Evolutionary conservation across 2,888 invertebrate genomes (phyloP).

Genomic region (Drosophila melanocephala): DNA sequence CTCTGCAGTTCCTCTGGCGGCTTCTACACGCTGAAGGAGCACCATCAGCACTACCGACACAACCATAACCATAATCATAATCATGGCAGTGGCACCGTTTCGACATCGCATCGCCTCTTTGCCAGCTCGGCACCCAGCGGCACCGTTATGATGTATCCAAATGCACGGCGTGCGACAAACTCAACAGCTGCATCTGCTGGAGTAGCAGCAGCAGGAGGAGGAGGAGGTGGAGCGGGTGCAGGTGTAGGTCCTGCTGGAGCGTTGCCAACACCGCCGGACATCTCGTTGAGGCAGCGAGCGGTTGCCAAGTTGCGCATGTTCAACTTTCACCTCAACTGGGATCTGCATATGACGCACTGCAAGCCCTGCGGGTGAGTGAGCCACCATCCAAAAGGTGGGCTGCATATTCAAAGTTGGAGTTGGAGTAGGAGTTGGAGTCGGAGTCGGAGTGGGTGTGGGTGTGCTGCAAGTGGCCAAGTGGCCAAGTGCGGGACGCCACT

Average conservation of each 20-base stretch:
- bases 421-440: conserved; percentile 20
- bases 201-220: conserved; percentile 11
- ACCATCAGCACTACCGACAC: conserved; percentile 73
- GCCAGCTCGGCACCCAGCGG: conserved; percentile 83
- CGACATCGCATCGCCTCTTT: conserved; percentile 71
- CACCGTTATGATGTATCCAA: conserved; percentile 84
- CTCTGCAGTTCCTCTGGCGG: conserved; percentile 80
- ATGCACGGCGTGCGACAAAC: conserved; percentile 62
- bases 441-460: conserved; percentile 28
- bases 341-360: conserved; percentile 86
- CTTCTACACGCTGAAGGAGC: conserved; percentile 82
- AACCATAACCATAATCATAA: conserved; percentile 47
- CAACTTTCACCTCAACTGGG: conserved; percentile 86
- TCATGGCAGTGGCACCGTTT: conserved; percentile 38
- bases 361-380: conserved; percentile 85
- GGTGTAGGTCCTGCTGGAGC: conserved; percentile 39
- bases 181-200: conserved; percentile 3
- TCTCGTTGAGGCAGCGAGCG: conserved; percentile 85
- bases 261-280: conserved; percentile 77
- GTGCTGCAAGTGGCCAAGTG: conserved; percentile 58
- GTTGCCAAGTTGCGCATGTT: conserved; percentile 86
- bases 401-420: not conserved
- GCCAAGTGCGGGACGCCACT: conserved; percentile 54
- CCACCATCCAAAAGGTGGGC: not conserved
- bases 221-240: conserved; percentile 28